These are phyloP conservation scores for Lacanobia wlatinum DNA, from an alignment of 2,888 invertebrate species.

Conservation along the genomic window DNA sequence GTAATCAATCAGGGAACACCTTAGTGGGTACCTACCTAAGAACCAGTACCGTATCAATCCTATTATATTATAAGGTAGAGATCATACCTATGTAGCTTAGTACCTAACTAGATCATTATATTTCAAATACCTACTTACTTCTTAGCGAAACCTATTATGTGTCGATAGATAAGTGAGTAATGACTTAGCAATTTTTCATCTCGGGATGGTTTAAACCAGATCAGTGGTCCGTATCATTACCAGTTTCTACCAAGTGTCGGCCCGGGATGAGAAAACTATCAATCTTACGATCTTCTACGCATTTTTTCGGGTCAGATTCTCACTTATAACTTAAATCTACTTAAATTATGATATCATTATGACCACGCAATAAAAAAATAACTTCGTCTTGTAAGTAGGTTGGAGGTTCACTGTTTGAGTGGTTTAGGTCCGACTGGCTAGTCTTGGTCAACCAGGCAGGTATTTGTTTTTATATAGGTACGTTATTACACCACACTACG, in stretches of 20 bases:
- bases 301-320: constrained; percentile 63
- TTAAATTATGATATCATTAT: constrained; percentile 54
- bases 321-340: constrained; percentile 65
- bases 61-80: too few species aligned
- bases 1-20: too few species aligned
- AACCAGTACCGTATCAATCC: too few species aligned
- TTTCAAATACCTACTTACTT: too few species aligned
- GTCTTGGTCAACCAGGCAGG: background rate
- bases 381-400: constrained; percentile 15
- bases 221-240: constrained; percentile 81
- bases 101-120: too few species aligned
- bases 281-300: constrained; percentile 69
- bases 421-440: constrained; percentile 1
- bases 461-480: too few species aligned
- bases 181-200: constrained; percentile 72
- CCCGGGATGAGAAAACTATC: constrained; percentile 73
- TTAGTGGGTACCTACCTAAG: too few species aligned
- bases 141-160: background rate
- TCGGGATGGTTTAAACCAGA: constrained; percentile 74
- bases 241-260: constrained; percentile 72
- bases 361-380: constrained; percentile 46
- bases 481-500: too few species aligned
- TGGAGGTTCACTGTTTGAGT: constrained; percentile 1
- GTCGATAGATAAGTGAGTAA: constrained; percentile 54
- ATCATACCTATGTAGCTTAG: too few species aligned